These are phyloP conservation scores for Pongo pygmaeus DNA, from an alignment of 2,113 vertebrate species.

Conservation along the genomic window DNA sequence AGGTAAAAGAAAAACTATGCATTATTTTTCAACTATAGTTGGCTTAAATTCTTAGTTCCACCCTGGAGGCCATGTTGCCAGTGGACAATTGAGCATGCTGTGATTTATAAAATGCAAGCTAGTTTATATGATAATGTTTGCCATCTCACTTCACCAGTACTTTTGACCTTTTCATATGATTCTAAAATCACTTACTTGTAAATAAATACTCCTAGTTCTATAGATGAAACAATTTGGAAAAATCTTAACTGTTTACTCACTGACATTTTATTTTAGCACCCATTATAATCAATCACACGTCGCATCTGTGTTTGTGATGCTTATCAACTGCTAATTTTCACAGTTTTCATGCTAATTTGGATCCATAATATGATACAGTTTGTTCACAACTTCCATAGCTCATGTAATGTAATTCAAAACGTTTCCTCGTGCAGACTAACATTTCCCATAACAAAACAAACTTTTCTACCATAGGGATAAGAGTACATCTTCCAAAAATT, in stretches of 20 bases:
- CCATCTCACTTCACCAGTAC: too few relatives aligned
- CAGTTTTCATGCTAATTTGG: constrained; percentile 32
- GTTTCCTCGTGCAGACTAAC: neutral
- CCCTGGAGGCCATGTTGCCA: neutral
- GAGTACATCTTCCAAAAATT: neutral
- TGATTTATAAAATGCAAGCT: neutral
- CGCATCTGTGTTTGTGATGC: neutral
- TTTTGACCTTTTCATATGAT: neutral
- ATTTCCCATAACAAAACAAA: neutral
- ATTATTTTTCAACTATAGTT: neutral
- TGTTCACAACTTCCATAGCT: neutral
- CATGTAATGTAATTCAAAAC: neutral
- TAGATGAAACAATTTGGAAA: neutral
- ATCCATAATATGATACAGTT: neutral
- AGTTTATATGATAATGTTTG: neutral
- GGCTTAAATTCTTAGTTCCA: neutral
- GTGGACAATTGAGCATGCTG: fast-evolving
- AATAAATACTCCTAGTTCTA: neutral
- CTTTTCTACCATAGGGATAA: fast-evolving
- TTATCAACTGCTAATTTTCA: neutral
- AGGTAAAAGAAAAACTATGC: neutral
- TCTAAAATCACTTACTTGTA: neutral
- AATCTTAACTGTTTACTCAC: neutral
- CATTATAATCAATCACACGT: neutral
- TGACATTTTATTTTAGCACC: neutral